Evolutionary conservation across 1,140 invertebrate species (phyloP).

Genomic region (Zaprionus capensis): DNA sequence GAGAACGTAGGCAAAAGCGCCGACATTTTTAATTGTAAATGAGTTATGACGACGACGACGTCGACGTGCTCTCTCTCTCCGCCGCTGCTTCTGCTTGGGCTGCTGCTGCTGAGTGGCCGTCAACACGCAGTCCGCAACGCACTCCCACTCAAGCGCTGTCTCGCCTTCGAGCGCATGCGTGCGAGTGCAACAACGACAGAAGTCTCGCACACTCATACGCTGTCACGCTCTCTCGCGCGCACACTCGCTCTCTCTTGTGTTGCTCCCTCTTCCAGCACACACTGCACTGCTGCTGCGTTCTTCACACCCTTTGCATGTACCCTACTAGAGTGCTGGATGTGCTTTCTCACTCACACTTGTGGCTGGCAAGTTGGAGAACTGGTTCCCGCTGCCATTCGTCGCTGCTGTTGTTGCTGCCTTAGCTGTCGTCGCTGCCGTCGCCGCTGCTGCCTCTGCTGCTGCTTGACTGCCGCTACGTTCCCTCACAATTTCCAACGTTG

Average conservation of each 20-base stretch:
- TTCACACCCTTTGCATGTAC: conserved; percentile 6
- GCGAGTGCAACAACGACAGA: conserved; percentile 53
- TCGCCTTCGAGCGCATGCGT: conserved; percentile 50
- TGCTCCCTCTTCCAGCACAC: conserved; percentile 40
- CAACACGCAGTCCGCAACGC: conserved; percentile 40
- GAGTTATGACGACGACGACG: conserved; percentile 76
- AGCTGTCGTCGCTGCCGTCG: conserved; percentile 43
- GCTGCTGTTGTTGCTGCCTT: conserved; percentile 40
- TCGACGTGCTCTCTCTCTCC: conserved; percentile 12
- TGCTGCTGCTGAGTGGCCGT: conserved; percentile 59
- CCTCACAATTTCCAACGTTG: conserved; percentile 67
- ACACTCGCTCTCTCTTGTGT: conserved; percentile 27
- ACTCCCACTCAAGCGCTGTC: conserved; percentile 42
- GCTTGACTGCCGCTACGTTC: conserved; percentile 70
- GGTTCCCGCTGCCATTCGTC: conserved; percentile 72
- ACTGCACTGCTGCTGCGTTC: conserved; percentile 25
- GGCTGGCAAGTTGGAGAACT: conserved; percentile 56
- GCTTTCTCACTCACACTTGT: conserved; percentile 30
- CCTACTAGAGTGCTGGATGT: neutral
- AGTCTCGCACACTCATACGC: conserved; percentile 20
- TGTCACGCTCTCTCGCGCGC: conserved; percentile 61
- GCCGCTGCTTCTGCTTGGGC: conserved; percentile 5
- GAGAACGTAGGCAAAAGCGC: conserved; percentile 53
- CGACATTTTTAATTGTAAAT: conserved; percentile 84
- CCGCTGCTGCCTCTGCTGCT: conserved; percentile 22